phyloP scores from a whole-genome alignment of 2,113 vertebrate genomes.

The Spea multiplicata region DNA sequence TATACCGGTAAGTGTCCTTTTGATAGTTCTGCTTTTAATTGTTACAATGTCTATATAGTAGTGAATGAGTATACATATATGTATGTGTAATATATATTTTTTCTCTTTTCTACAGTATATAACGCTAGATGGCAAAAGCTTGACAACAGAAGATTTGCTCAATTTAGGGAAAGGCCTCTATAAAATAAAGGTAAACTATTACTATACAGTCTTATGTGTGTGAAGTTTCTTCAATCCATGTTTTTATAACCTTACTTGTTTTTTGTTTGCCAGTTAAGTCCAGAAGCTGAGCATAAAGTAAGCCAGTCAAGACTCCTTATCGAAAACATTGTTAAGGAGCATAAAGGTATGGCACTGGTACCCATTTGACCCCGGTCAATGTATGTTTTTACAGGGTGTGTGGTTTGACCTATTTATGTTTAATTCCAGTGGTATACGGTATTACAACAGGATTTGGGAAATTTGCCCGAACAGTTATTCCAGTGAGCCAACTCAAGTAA shows the following conservation, averaged over 20 bases:
- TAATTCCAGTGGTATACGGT: constrained; percentile 88
- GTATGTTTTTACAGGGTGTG: background rate
- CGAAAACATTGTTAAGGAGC: constrained; percentile 89
- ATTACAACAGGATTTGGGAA: constrained; percentile 98
- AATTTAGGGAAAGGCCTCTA: constrained; percentile 84
- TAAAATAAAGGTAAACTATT: constrained; percentile 86
- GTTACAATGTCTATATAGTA: no score
- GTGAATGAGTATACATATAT: no score
- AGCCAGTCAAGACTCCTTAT: constrained; percentile 85
- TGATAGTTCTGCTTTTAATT: no score
- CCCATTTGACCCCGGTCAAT: background rate
- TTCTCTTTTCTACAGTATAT: constrained; percentile 70
- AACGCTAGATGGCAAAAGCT: constrained; percentile 82
- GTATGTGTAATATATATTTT: background rate
- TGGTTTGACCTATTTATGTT: constrained; percentile 10
- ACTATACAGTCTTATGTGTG: background rate
- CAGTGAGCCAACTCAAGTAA: constrained; percentile 87
- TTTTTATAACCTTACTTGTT: background rate
- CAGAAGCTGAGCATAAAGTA: constrained; percentile 80
- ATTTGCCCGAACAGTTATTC: constrained; percentile 93
- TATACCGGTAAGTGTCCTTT: no score
- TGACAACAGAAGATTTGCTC: constrained; percentile 86
- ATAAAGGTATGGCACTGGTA: constrained; percentile 71
- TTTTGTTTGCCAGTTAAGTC: constrained; percentile 72
- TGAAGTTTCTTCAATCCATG: background rate